Percentiles rank a stretch among this genome's conserved stretches.
Conservation (phyloP, 1,140 invertebrate species). For the Dinoponera quadriceps region DNA sequence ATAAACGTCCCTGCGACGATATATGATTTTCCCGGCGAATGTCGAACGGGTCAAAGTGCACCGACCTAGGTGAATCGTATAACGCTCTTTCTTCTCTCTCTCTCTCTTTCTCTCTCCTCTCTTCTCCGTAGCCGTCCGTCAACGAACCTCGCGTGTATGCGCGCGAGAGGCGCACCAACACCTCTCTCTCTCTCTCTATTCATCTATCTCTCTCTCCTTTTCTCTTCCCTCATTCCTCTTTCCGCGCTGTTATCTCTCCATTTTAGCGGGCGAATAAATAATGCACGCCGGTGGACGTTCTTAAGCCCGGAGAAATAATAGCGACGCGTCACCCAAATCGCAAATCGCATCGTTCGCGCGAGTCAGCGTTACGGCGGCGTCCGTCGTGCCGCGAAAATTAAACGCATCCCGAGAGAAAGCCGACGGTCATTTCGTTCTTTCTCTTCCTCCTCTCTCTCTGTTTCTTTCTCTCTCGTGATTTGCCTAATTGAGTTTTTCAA, state of each 20-base stretch:
- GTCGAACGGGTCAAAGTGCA: conserved; percentile 60
- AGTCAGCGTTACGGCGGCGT: background rate
- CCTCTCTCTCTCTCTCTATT: conserved; percentile 14
- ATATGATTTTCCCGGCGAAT: conserved; percentile 49
- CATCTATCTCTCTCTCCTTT: conserved; percentile 2
- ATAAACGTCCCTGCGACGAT: conserved; percentile 42
- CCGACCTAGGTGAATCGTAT: conserved; percentile 55
- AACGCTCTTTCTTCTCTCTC: conserved; percentile 62
- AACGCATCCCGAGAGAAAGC: conserved; percentile 31
- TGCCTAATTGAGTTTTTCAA: conserved; percentile 15
- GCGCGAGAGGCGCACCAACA: conserved; percentile 51
- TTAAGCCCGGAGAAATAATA: conserved; percentile 64
- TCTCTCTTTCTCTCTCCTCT: too few species aligned
- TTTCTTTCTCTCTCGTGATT: background rate
- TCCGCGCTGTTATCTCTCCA: conserved; percentile 41
- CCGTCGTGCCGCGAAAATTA: conserved; percentile 62
- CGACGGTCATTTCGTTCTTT: too few species aligned
- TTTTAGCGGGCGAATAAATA: conserved; percentile 62
- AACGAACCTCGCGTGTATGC: conserved; percentile 38
- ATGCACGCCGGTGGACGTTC: conserved; percentile 66
- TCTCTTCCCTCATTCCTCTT: background rate
- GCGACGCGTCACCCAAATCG: conserved; percentile 50
- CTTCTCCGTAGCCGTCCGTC: conserved; percentile 39
- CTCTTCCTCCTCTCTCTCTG: too few species aligned
- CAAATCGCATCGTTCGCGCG: conserved; percentile 62